A percentile compares a stretch with the other conserved stretches of the same genome.
These are phyloP conservation scores for Epistrophe eligans DNA, from an alignment of 2,888 invertebrate genomes.

Conservation along the genomic window DNA sequence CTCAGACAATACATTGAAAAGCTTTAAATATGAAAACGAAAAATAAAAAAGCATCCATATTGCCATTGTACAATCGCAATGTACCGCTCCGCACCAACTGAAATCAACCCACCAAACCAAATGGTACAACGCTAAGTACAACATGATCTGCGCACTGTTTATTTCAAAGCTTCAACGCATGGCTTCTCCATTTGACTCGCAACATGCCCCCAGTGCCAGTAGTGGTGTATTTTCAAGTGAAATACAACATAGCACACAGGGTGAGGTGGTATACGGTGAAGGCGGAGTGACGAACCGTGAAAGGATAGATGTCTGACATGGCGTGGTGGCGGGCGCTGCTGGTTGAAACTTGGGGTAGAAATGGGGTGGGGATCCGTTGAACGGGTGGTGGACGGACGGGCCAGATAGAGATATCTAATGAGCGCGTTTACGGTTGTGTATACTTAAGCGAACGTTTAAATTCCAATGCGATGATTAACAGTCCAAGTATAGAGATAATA, in stretches of 20 bases:
- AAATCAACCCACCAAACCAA: background rate
- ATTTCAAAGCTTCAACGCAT: conserved; percentile 66
- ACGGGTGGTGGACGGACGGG: conserved; percentile 40
- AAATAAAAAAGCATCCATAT: conserved; percentile 32
- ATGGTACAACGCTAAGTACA: conserved; percentile 31
- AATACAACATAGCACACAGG: conserved; percentile 41
- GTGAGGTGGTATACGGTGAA: conserved; percentile 29
- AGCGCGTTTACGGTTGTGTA: conserved; percentile 75
- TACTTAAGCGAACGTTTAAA: conserved; percentile 80
- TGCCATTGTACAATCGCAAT: background rate
- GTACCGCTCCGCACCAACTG: background rate
- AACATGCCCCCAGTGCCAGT: conserved; percentile 26
- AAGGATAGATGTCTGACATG: conserved; percentile 58
- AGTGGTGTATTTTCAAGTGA: conserved; percentile 31
- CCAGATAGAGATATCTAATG: conserved; percentile 75
- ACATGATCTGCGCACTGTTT: conserved; percentile 62
- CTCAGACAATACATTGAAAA: conserved; percentile 32
- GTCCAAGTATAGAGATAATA: conserved; percentile 82
- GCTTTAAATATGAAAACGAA: conserved; percentile 33
- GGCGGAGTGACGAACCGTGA: conserved; percentile 59
- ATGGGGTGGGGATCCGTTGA: background rate
- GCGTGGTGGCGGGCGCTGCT: conserved; percentile 37
- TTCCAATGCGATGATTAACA: conserved; percentile 83
- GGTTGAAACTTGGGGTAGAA: conserved; percentile 1
- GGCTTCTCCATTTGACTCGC: conserved; percentile 30